Percentiles rank a stretch among this genome's conserved stretches.
phyloP scores from a whole-genome alignment of 2,888 invertebrate species.

The Hemicrepidius hirtus region DNA sequence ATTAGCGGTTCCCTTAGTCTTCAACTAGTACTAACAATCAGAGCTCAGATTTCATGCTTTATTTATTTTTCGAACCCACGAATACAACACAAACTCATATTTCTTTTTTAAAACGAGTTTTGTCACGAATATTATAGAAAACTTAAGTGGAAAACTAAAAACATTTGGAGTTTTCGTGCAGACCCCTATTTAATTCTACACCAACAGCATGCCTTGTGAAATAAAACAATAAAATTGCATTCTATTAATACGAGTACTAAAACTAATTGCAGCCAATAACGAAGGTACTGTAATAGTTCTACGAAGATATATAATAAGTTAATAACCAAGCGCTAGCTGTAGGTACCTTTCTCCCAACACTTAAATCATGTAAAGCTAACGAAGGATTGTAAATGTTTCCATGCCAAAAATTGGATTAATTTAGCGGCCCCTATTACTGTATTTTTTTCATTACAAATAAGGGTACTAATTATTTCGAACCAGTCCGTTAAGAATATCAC shows the following conservation, averaged over 20 bases:
- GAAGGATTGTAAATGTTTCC: conserved; percentile 25
- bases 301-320: conserved; percentile 38
- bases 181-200: conserved; percentile 22
- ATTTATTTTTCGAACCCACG: not conserved
- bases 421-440: conserved; percentile 13
- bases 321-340: too few relatives aligned
- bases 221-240: conserved; percentile 37
- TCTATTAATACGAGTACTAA: conserved; percentile 49
- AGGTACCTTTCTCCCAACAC: conserved; percentile 20
- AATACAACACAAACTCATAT: not conserved
- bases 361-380: conserved; percentile 15
- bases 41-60: not conserved
- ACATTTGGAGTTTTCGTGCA: conserved; percentile 9
- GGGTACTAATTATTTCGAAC: conserved; percentile 35
- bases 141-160: not conserved
- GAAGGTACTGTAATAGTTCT: conserved; percentile 41
- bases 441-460: conserved; percentile 32
- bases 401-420: conserved; percentile 37
- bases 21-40: not conserved
- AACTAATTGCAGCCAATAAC: conserved; percentile 40
- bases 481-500: conserved; percentile 6
- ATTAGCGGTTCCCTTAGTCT: conserved; percentile 23
- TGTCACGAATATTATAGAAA: not conserved
- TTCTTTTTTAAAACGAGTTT: not conserved
- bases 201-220: conserved; percentile 12